A percentile compares a stretch with the other conserved stretches of the same genome.
These are phyloP conservation scores for Dinothrombium tinctorium DNA, from an alignment of 1,140 invertebrate species.

Conservation along the genomic window DNA sequence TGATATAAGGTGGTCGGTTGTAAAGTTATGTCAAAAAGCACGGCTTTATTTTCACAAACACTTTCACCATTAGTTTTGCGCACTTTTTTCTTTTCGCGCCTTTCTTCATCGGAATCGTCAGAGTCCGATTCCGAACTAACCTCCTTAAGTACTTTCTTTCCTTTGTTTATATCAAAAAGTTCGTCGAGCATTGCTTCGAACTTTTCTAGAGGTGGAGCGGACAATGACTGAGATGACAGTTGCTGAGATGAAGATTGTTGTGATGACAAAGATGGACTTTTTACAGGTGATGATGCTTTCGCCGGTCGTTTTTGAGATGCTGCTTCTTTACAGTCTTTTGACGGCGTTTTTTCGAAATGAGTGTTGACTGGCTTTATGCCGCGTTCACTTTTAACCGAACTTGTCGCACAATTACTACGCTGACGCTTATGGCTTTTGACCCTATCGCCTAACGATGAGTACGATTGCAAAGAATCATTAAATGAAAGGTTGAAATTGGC, in stretches of 20 bases:
- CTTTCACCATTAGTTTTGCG: background rate
- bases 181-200: conserved; percentile 7
- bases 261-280: background rate
- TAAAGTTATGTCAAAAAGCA: conserved; percentile 4
- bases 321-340: background rate
- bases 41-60: background rate
- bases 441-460: conserved; percentile 10
- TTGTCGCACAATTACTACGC: background rate
- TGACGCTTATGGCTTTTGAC: conserved; percentile 8
- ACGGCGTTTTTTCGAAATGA: background rate
- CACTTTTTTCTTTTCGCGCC: background rate
- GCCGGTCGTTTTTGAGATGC: background rate
- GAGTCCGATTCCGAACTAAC: background rate
- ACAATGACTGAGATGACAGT: background rate
- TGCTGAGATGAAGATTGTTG: background rate
- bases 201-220: conserved; percentile 1
- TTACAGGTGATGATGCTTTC: background rate
- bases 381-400: conserved; percentile 2
- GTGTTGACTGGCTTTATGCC: background rate
- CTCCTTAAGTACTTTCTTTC: background rate
- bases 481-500: too few relatives aligned
- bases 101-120: background rate
- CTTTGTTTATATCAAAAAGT: conserved; percentile 1
- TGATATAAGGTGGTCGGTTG: background rate
- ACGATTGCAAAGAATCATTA: too few relatives aligned